Base-by-base conservation (phyloP, 2,113 vertebrate genomes). In the Alectura lathami region DNA sequence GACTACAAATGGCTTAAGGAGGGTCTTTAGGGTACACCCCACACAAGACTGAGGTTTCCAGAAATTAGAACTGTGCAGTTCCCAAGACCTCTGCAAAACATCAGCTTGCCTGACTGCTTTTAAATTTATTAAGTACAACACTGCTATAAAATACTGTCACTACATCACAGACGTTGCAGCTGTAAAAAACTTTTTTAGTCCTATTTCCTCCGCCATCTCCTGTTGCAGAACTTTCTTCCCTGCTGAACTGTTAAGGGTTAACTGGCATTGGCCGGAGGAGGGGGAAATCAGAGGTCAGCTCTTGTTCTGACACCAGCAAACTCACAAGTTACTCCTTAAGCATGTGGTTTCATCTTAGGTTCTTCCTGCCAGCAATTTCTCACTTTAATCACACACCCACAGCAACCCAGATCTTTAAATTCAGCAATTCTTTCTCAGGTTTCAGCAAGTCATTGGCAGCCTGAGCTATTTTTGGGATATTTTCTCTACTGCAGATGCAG, bases 381-480 rank as follows among this genome's bases (percentile, higher is more conserved):
- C 94, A 96, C 96, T 98, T 97, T 96, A 95, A 97, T 97, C 97
- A 91, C 88, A 98, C 97, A 97, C 97, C 97, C 98, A 97, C 97
- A 95, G 97, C 95, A 95, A 98, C 97, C 97, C 97, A 97, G 97
- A 97, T 98, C 97, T 97, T 97, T 97, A 96, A 97, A 97, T 98
- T 97, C 97, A 97, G 97, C 96, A 96, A 97, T 97, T 98, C 96
- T 98, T 98, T 97, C 97, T 98, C 97, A 96, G 98, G 97, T 98
- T 98, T 98, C 97, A 97, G 97, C 89, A 64, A 97, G 96, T 95
- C 97, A 97, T 96, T 97, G 98, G 97, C 97, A 98, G 97, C 96
- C 97, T 96, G 97, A 96, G 98, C 97, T 98, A 97, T 97, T 98
- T 98, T 98, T 81, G 95, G 97, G 96, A 97, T 97, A 97, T 95